These are phyloP conservation scores for Oasisia sp. DNA, from an alignment of 2,888 invertebrate species.

Conservation along the genomic window DNA sequence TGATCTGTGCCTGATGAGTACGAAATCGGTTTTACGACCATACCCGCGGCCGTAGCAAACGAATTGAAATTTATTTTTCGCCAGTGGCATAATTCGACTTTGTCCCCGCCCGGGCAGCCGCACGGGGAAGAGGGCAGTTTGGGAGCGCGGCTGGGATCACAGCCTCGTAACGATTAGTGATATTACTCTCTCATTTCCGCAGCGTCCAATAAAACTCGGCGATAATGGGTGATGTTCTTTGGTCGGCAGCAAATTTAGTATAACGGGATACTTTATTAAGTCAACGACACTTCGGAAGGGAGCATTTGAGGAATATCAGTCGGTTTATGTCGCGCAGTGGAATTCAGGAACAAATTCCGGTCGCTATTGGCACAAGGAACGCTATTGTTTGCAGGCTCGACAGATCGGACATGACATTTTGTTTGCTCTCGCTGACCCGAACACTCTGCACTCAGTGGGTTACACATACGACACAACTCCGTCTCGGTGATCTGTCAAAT, in stretches of 20 bases:
- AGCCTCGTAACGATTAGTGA: background rate
- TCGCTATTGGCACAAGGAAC: background rate
- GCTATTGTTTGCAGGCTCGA: background rate
- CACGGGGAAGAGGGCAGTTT: background rate
- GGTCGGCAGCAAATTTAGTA: slow-evolving; percentile 2
- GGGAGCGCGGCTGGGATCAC: background rate
- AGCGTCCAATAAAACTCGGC: background rate
- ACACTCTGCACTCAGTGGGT: background rate
- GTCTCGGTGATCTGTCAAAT: background rate
- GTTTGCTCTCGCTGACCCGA: background rate
- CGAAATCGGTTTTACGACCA: background rate
- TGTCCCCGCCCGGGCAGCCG: background rate
- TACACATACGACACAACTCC: background rate
- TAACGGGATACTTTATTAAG: slow-evolving; percentile 9
- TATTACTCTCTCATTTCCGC: background rate
- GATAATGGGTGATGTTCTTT: background rate
- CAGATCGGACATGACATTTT: too few species aligned
- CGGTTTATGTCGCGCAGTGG: background rate
- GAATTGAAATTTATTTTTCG: background rate
- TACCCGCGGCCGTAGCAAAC: background rate
- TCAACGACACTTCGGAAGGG: background rate
- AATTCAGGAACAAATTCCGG: background rate
- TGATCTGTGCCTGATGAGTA: background rate
- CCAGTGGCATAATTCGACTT: background rate
- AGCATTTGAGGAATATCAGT: background rate